phyloP scores from a whole-genome alignment of 2,797 vertebrate genomes.

The Lutjanus campechanus region DNA sequence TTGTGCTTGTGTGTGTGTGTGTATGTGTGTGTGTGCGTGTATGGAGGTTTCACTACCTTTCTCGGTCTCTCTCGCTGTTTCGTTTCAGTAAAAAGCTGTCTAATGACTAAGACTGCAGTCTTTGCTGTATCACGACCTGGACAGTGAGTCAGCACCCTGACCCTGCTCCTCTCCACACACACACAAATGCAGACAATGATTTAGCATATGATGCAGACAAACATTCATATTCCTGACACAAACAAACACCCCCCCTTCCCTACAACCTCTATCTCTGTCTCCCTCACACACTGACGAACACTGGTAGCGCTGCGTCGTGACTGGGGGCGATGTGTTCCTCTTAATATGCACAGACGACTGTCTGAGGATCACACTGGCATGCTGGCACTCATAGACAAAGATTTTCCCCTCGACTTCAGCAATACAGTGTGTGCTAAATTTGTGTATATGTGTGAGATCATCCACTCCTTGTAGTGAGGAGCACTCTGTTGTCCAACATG shows the following conservation, averaged over 20 bases:
- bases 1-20: not conserved
- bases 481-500: conserved; percentile 42
- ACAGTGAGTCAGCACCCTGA: conserved; percentile 84
- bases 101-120: conserved; percentile 85
- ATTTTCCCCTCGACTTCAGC: conserved; percentile 39
- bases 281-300: conserved; percentile 60
- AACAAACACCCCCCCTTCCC: conserved; percentile 55
- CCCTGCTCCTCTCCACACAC: conserved; percentile 55
- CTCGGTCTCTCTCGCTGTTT: conserved; percentile 40
- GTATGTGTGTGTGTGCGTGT: not conserved
- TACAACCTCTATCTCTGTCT: conserved; percentile 55
- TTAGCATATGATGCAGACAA: conserved; percentile 79
- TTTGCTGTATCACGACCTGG: conserved; percentile 78
- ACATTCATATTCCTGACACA: conserved; percentile 80
- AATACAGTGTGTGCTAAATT: conserved; percentile 21
- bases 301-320: conserved; percentile 82
- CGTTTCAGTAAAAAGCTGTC: conserved; percentile 65
- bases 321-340: conserved; percentile 81
- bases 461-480: conserved; percentile 40
- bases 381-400: conserved; percentile 49
- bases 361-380: conserved; percentile 73
- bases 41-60: conserved; percentile 44
- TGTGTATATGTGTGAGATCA: conserved; percentile 20
- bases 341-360: conserved; percentile 81
- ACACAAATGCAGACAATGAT: conserved; percentile 66